phyloP scores from a whole-genome alignment of 1,140 invertebrate species.

The Drosophila tsacasi region DNA sequence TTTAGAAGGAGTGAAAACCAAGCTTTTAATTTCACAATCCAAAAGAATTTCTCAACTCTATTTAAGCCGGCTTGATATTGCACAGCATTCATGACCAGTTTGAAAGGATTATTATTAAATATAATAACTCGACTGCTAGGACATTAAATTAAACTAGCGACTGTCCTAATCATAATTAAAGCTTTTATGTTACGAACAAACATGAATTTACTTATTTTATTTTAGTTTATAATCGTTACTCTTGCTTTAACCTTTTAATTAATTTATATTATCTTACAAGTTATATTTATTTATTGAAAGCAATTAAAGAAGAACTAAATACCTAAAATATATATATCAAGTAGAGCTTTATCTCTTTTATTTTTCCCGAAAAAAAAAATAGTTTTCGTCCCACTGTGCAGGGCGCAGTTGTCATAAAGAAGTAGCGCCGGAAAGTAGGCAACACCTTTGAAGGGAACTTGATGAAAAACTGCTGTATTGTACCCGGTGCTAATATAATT shows the following conservation, averaged over 20 bases:
- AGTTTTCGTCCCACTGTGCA: too few species aligned
- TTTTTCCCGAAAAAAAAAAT: not conserved
- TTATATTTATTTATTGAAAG: too few species aligned
- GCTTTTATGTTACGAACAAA: not conserved
- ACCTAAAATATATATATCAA: too few species aligned
- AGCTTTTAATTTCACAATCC: conserved; percentile 64
- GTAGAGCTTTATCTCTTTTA: not conserved
- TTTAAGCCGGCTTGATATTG: not conserved
- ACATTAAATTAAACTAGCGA: too few species aligned
- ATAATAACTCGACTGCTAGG: too few species aligned
- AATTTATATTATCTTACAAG: too few species aligned
- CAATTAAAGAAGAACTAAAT: too few species aligned
- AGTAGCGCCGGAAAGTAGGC: conserved; percentile 19
- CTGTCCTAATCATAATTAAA: too few species aligned
- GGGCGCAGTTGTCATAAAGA: conserved; percentile 30
- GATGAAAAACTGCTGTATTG: not conserved
- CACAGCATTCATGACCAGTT: not conserved
- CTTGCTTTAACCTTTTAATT: not conserved
- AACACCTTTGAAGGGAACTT: conserved; percentile 12
- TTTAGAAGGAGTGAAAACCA: conserved; percentile 19
- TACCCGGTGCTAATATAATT: conserved; percentile 23
- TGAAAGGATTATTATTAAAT: not conserved
- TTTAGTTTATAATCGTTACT: not conserved
- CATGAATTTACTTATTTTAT: not conserved
- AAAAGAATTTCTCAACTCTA: conserved; percentile 40